Percentiles rank a stretch among this genome's conserved stretches.
Evolutionary conservation across 2,888 invertebrate genomes (phyloP).

Genomic region (Stegana nigrithorax): DNA sequence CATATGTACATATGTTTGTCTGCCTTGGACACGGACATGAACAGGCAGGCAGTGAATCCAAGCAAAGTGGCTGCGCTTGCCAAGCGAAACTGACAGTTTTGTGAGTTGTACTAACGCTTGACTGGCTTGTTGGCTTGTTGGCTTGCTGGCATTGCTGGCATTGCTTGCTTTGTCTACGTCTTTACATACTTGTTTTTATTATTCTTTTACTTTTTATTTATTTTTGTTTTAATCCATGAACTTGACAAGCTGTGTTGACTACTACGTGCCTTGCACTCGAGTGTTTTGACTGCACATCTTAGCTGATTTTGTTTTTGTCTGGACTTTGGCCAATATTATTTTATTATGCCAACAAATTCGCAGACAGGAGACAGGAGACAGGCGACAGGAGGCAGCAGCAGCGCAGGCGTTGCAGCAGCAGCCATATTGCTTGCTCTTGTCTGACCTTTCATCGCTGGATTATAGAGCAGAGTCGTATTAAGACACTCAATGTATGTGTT

Average conservation of each 20-base stretch:
- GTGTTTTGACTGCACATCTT: constrained; percentile 25
- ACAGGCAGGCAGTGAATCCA: background rate
- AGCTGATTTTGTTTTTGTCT: constrained; percentile 25
- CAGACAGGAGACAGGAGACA: no score
- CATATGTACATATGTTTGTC: no score
- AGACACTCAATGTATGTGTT: no score
- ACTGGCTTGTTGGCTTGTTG: constrained; percentile 1
- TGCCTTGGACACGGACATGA: no score
- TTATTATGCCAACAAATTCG: constrained; percentile 41
- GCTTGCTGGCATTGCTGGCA: background rate
- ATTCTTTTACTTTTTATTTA: background rate
- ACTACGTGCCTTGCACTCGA: constrained; percentile 7
- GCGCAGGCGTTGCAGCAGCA: no score
- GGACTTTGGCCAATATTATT: constrained; percentile 48
- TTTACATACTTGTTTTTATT: background rate
- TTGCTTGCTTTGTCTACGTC: background rate
- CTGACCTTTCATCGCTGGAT: background rate
- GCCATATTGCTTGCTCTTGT: background rate
- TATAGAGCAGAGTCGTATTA: background rate
- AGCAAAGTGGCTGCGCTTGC: background rate
- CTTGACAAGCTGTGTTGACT: constrained; percentile 40
- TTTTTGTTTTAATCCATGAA: constrained; percentile 50
- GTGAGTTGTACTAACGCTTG: background rate
- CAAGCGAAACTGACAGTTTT: constrained; percentile 16
- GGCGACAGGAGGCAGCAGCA: background rate